Percentiles rank a stretch among this genome's conserved stretches.
phyloP scores from a whole-genome alignment of 2,797 vertebrate genomes.

The Alcedo atthis region DNA sequence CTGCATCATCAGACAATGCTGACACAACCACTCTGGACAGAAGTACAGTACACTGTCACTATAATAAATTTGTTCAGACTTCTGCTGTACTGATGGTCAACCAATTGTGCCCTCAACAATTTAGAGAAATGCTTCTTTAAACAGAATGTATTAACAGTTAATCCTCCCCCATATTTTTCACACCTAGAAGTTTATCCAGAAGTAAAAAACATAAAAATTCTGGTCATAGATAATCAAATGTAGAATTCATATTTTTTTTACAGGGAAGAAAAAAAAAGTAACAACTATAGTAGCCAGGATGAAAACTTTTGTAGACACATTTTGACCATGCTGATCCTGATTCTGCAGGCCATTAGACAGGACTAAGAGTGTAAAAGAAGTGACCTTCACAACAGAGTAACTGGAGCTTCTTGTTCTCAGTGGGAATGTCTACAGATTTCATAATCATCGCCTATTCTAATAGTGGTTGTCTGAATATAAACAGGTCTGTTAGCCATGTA shows the following conservation, averaged over 20 bases:
- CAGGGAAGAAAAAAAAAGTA: neutral
- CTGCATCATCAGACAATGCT: neutral
- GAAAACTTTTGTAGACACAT: neutral
- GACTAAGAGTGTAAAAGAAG: neutral
- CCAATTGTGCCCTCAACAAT: neutral
- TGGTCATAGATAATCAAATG: neutral
- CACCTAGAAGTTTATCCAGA: neutral
- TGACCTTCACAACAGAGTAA: neutral
- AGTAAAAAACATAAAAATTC: neutral
- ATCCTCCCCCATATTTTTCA: neutral
- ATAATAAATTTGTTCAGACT: neutral
- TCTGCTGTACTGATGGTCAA: neutral
- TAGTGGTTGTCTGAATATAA: neutral
- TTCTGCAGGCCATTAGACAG: neutral
- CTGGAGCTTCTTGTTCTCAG: neutral
- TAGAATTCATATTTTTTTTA: neutral
- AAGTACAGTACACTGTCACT: neutral
- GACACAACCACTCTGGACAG: slow-evolving; percentile 12
- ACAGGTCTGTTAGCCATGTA: neutral
- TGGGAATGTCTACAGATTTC: neutral
- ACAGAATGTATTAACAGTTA: neutral
- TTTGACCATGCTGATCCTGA: neutral
- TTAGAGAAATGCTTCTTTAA: neutral
- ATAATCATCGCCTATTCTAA: neutral
- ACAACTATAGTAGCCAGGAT: neutral